These are phyloP conservation scores for Phrynocephalus forsythii DNA, from an alignment of 2,797 vertebrate genomes.

Conservation along the genomic window DNA sequence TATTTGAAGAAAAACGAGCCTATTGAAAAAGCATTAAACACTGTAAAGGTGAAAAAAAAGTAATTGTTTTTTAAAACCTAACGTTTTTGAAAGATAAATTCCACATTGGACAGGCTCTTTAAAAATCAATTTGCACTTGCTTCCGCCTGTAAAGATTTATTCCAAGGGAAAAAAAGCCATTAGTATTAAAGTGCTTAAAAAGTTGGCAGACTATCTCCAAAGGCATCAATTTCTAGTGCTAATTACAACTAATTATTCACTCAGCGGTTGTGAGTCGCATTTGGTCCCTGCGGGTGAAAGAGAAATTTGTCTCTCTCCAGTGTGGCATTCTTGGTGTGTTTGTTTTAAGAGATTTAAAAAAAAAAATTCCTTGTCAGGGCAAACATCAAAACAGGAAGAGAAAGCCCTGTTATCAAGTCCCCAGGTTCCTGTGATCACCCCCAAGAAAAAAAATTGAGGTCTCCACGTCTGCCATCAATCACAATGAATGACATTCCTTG, in stretches of 20 bases:
- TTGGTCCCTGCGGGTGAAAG: conserved; percentile 71
- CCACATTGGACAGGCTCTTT: conserved; percentile 75
- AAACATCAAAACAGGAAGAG: conserved; percentile 11
- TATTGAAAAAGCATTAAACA: conserved; percentile 66
- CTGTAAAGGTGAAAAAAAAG: conserved; percentile 59
- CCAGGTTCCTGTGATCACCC: neutral
- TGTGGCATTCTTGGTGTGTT: conserved; percentile 44
- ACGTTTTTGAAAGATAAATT: conserved; percentile 78
- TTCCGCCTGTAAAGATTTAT: conserved; percentile 79
- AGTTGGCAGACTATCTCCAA: conserved; percentile 81
- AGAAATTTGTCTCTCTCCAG: conserved; percentile 72
- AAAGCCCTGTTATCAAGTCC: neutral
- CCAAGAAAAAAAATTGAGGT: accelerated
- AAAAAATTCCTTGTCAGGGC: neutral
- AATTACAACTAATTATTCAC: conserved; percentile 84
- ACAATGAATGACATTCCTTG: neutral
- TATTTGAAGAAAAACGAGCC: conserved; percentile 63
- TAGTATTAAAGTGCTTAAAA: conserved; percentile 83
- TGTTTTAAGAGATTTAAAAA: conserved; percentile 54
- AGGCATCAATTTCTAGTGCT: conserved; percentile 80
- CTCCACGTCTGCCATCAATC: neutral
- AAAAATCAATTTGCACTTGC: conserved; percentile 79
- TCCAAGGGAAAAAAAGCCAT: conserved; percentile 74
- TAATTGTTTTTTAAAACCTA: conserved; percentile 73
- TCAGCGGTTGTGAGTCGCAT: conserved; percentile 78